phyloP scores from a whole-genome alignment of 2,797 vertebrate genomes.

The Anguilla marmorata region DNA sequence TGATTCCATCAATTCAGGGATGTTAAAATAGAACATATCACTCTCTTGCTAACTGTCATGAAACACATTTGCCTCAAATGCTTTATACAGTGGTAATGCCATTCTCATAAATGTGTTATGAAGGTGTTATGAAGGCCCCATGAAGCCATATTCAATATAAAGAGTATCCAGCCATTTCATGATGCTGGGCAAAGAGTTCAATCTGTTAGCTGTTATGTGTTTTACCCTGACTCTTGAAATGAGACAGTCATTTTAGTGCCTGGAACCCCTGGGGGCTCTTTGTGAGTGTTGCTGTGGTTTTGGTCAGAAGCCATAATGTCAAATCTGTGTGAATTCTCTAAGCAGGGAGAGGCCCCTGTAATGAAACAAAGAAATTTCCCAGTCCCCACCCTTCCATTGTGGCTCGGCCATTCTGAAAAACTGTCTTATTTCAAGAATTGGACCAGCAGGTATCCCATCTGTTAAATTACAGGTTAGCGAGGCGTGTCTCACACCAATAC shows the following conservation, averaged over 20 bases:
- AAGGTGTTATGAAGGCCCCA: background rate
- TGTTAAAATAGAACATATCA: background rate
- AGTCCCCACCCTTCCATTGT: background rate
- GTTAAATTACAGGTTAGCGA: background rate
- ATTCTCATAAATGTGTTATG: background rate
- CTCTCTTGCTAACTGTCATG: background rate
- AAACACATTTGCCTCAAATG: background rate
- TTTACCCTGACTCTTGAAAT: background rate
- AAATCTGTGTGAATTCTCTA: constrained; percentile 3
- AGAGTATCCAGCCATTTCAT: background rate
- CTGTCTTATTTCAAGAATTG: background rate
- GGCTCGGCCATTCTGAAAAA: background rate
- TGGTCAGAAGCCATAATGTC: background rate
- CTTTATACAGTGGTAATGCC: background rate
- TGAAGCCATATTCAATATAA: background rate
- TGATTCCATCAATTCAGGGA: too few species aligned
- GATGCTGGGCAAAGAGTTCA: background rate
- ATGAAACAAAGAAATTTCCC: background rate
- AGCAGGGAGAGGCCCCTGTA: constrained; percentile 1
- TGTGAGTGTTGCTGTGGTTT: background rate
- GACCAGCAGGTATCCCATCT: background rate
- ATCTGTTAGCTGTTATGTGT: background rate
- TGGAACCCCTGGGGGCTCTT: background rate
- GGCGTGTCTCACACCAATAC: too few species aligned
- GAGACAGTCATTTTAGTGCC: background rate